These are phyloP conservation scores for Cloeon dipterum DNA, from an alignment of 2,888 invertebrate genomes.

Conservation along the genomic window DNA sequence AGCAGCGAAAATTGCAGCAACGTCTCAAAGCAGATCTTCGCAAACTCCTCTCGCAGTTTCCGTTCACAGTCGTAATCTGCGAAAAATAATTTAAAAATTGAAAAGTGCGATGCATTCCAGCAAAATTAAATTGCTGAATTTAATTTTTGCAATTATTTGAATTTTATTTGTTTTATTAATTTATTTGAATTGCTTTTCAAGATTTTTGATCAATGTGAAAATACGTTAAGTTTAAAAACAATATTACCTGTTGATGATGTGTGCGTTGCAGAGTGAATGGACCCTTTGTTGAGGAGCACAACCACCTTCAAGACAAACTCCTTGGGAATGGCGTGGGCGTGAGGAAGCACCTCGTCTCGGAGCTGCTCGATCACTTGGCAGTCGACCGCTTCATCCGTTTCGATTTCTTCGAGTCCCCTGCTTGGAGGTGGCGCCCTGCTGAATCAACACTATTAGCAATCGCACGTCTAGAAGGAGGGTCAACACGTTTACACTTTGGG, in stretches of 20 bases:
- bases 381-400: constrained; percentile 55
- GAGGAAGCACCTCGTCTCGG: constrained; percentile 58
- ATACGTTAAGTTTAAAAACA: too few species aligned
- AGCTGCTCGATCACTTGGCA: constrained; percentile 61
- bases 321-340: constrained; percentile 50
- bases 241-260: constrained; percentile 11
- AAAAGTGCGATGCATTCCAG: too few species aligned
- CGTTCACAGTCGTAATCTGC: constrained; percentile 53
- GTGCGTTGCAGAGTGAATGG: constrained; percentile 45
- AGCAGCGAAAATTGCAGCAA: constrained; percentile 77
- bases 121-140: background rate
- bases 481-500: constrained; percentile 53
- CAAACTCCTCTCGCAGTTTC: constrained; percentile 81
- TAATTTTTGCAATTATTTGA: too few species aligned
- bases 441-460: too few species aligned
- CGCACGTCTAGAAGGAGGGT: too few species aligned
- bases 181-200: background rate
- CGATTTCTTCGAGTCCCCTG: constrained; percentile 26
- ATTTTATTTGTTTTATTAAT: background rate
- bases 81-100: constrained; percentile 9
- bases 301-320: constrained; percentile 67
- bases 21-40: constrained; percentile 89
- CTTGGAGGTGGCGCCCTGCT: constrained; percentile 24
- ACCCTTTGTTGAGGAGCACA: constrained; percentile 61
- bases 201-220: too few species aligned